Evolutionary conservation across 2,797 vertebrate species (phyloP).

Genomic region (Xenentodon cancila): DNA sequence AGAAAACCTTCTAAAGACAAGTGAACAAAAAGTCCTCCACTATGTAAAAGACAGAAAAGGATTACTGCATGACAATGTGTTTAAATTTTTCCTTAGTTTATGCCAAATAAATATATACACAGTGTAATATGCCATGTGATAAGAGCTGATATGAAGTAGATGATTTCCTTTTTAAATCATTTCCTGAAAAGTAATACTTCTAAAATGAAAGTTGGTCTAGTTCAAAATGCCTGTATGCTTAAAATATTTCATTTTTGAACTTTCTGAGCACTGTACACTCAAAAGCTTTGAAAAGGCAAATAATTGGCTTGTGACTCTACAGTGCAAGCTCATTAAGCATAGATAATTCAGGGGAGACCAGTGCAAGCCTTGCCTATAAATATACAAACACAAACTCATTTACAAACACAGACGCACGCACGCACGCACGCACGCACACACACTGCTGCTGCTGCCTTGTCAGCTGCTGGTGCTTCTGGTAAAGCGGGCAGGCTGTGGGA

Average conservation of each 20-base stretch:
- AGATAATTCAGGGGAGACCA: constrained; percentile 59
- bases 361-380: constrained; percentile 21
- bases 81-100: no score
- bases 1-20: no score
- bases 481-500: constrained; percentile 69
- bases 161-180: no score
- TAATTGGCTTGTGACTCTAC: constrained; percentile 61
- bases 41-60: no score
- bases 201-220: no score
- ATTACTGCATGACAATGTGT: no score
- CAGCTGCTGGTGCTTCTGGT: constrained; percentile 75
- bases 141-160: no score
- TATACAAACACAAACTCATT: constrained; percentile 1
- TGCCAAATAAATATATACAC: no score
- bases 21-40: no score
- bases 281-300: constrained; percentile 60
- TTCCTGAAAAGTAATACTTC: no score
- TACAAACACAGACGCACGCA: not conserved
- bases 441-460: constrained; percentile 53
- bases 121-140: no score
- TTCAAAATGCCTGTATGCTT: constrained; percentile 1
- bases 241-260: constrained; percentile 27
- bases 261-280: constrained; percentile 29
- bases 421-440: constrained; percentile 11
- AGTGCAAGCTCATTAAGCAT: constrained; percentile 57